A percentile compares a stretch with the other conserved stretches of the same genome.
phyloP scores from a whole-genome alignment of 2,113 vertebrate genomes.

The Perca flavescens region DNA sequence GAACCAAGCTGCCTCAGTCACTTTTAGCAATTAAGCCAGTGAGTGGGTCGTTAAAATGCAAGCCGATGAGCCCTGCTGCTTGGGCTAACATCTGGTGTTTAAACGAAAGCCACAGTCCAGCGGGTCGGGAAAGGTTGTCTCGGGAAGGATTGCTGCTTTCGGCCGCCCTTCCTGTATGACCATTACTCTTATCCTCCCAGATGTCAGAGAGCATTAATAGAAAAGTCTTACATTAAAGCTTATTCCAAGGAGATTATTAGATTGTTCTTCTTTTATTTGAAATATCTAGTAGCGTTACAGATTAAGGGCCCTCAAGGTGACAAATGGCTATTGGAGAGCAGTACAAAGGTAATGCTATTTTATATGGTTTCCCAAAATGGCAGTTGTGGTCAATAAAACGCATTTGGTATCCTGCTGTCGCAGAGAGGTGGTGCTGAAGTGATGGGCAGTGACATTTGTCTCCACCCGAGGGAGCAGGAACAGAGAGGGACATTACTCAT shows the following conservation, averaged over 20 bases:
- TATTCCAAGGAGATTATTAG: constrained; percentile 30
- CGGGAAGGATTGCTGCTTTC: constrained; percentile 49
- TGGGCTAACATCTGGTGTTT: constrained; percentile 71
- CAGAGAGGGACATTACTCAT: constrained; percentile 50
- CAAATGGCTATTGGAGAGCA: constrained; percentile 52
- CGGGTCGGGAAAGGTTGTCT: constrained; percentile 61
- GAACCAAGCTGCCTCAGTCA: constrained; percentile 33
- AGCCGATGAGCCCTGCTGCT: constrained; percentile 44
- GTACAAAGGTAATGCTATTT: constrained; percentile 58
- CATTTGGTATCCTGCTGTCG: constrained; percentile 58
- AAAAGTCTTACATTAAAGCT: constrained; percentile 25
- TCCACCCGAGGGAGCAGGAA: constrained; percentile 33
- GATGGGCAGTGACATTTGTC: constrained; percentile 54
- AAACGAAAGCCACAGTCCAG: constrained; percentile 66
- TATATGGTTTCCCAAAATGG: constrained; percentile 64
- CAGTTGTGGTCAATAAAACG: constrained; percentile 71
- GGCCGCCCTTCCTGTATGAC: constrained; percentile 28
- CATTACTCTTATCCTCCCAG: constrained; percentile 57
- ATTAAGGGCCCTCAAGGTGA: constrained; percentile 52
- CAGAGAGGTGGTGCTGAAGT: constrained; percentile 33
- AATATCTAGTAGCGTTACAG: constrained; percentile 25
- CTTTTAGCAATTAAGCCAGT: constrained; percentile 55
- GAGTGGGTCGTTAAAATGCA: constrained; percentile 67
- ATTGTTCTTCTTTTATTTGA: constrained; percentile 36
- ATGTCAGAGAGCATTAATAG: constrained; percentile 54